Base-by-base conservation (phyloP, 2,888 invertebrate species). In the Hecatera dysodea region DNA sequence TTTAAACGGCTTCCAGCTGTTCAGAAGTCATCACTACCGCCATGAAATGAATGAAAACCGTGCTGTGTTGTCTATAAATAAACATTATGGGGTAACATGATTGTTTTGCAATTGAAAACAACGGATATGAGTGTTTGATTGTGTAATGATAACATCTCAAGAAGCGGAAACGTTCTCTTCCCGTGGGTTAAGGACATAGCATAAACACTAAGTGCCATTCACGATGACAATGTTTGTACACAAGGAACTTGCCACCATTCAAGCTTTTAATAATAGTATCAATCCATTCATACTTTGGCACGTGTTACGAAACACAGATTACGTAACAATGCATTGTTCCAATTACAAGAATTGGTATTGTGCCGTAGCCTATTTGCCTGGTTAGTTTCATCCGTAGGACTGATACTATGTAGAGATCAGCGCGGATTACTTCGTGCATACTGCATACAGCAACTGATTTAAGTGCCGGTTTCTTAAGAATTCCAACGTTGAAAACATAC, bases 141-240 rank as follows among this genome's bases (percentile, higher is more conserved):
- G 88, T 87, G 80, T 83, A 85, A 88, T 84, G 88, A 89, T 78
- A 83, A 84, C 85, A 83, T 85, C 75, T 79, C 83, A 83, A 80
- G 72, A 76, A 77, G 72, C 88, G 90, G 90, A 90, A 87, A 88
- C 83, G 86, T 78, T 90, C 86, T 86, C 88, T 88, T 88, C 88
- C 85, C 85, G 86, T 82, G 74, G 78, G 77, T 72, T 78, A 74
- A 86, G 83, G 87, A 86, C 82, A 86, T 85, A 83, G 75, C 71
- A 74, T 65, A 66, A 69, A 83, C 86, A 87, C 75, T 84, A 73
- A 81, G 70, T 78, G 78, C 72, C 84, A 87, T 86, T 88, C 86
- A 84, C 85, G 78, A 81, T 87, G 86, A 86, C 86, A 88, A 82
- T 90, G 88, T 91, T 91, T 89, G 88, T 89, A 89, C 75, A 89